phyloP scores from a whole-genome alignment of 1,140 invertebrate species.

The Drosophila pseudoananassae region DNA sequence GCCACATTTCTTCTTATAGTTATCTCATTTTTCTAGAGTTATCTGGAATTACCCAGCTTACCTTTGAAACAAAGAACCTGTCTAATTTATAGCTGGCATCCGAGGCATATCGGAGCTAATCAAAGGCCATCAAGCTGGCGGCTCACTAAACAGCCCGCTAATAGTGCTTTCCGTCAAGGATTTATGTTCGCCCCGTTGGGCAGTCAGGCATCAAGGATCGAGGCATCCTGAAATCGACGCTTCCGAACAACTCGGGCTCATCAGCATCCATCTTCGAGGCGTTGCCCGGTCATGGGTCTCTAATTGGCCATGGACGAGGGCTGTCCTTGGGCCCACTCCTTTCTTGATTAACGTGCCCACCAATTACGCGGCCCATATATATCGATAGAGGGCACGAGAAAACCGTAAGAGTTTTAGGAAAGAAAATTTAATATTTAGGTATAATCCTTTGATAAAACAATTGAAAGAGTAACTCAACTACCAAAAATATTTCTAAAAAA shows the following conservation, averaged over 20 bases:
- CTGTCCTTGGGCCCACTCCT: constrained; percentile 38
- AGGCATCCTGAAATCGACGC: constrained; percentile 5
- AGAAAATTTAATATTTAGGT: too few species aligned
- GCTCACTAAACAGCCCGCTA: constrained; percentile 65
- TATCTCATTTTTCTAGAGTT: background rate
- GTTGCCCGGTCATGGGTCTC: constrained; percentile 64
- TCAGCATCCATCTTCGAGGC: constrained; percentile 73
- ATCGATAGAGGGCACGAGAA: constrained; percentile 7
- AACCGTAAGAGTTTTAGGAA: background rate
- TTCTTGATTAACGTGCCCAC: constrained; percentile 80
- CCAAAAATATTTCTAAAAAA: too few species aligned
- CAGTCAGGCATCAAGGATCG: constrained; percentile 29
- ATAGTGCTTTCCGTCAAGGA: constrained; percentile 65
- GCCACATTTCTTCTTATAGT: background rate
- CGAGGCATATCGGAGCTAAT: constrained; percentile 52
- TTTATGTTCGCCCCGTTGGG: constrained; percentile 58
- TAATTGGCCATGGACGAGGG: constrained; percentile 63
- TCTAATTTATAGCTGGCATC: constrained; percentile 53
- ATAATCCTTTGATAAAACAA: too few species aligned
- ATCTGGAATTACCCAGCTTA: background rate
- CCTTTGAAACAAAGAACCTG: constrained; percentile 20
- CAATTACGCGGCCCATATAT: constrained; percentile 80
- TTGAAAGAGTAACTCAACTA: too few species aligned
- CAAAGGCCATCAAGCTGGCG: constrained; percentile 66
- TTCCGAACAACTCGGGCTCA: constrained; percentile 52